Evolutionary conservation across 2,113 vertebrate genomes (phyloP), one percentile per base, ranked within the genome.

Genomic region (Silurus meridionalis): DNA sequence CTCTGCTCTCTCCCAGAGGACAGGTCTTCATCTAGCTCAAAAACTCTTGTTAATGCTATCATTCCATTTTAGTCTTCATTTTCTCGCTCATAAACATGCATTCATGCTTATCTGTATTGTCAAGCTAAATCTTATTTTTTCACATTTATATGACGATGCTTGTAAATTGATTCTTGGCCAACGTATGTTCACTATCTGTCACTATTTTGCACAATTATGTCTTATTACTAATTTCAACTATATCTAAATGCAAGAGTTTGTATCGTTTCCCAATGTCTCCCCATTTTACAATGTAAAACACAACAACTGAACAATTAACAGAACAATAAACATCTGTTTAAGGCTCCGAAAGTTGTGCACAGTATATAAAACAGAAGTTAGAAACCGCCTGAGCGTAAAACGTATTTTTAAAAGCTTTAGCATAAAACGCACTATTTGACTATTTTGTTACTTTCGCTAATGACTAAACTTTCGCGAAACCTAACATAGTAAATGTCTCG

Each of bases 1-100:
- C 87, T 67, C 84, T 74, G 80, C 90, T 87, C 69, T 79, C 77
- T 17, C 52, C 48, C 23, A 21, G 28, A 46, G 64, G 79, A 89
- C 88, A 82, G 85, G 85, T 90, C 92, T 89, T 82, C 71, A 86
- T 85, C 89, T 10, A 25, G 50, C 53, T 53, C 58, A 83, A 87
- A 85, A 80, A 89, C 61, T 10, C 17, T 57, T 58, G 17, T 57
- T 71, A 71, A 67, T 11, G 5, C 64, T 13, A 6, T 71, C 28
- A 37, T 37, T 17, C 46, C 67, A 74, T 50, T 50, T 21, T 46
- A 21, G 46, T 48, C 17, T 72, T 17, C 15, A 10, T 71, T 7
- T 37, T 37, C 14, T 71, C 7, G 67, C 13, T 37, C 25, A 17
- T 71, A 19, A 46, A 71, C 17, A 46, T 19, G 2, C 67, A 71